Evolutionary conservation across 2,113 vertebrate genomes (phyloP).

Genomic region (Herpailurus yagouaroundi): DNA sequence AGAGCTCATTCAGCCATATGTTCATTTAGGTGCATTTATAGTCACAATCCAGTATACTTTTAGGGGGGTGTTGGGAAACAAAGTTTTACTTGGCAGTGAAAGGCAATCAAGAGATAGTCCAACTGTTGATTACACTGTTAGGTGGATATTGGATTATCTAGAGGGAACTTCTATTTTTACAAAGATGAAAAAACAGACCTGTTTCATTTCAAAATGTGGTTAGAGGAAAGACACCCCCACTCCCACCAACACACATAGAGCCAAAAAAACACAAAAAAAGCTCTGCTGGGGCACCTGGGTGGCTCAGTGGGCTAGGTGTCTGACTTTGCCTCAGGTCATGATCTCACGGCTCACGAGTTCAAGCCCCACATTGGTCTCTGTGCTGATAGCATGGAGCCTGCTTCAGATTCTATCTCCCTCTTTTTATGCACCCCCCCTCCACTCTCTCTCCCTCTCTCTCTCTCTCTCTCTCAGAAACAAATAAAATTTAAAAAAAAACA

Average conservation of each 20-base stretch:
- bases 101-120: neutral
- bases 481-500: too few species aligned
- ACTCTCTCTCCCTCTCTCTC: too few species aligned
- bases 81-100: neutral
- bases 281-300: neutral
- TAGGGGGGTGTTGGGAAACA: neutral
- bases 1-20: neutral
- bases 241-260: neutral
- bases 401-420: too few species aligned
- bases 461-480: too few species aligned
- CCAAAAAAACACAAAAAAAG: neutral
- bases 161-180: neutral
- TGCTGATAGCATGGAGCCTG: too few species aligned
- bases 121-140: neutral
- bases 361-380: too few species aligned
- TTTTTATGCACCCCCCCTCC: too few species aligned
- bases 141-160: neutral
- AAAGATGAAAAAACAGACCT: neutral
- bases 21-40: neutral
- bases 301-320: too few species aligned
- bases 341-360: too few species aligned
- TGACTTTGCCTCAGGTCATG: too few species aligned
- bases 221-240: neutral
- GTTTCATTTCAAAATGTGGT: neutral
- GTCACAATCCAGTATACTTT: neutral